Base-by-base conservation (phyloP, 2,888 invertebrate genomes). In the Drosophila greeni region DNA sequence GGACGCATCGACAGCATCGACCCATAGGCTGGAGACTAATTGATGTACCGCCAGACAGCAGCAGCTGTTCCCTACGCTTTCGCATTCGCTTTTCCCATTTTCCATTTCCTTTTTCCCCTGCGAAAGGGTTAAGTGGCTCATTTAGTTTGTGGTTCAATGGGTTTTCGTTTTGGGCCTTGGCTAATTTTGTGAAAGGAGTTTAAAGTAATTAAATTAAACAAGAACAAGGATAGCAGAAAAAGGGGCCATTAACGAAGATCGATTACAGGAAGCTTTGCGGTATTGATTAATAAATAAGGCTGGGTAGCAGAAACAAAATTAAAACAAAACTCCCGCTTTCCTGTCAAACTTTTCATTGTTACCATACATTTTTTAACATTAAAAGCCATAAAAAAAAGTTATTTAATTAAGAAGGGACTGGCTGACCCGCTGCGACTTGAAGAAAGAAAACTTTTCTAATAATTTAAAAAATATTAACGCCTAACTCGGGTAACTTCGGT, bases 51-150 rank as follows among this genome's bases (percentile, higher is more conserved):
- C 34, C 56, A 70, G 47, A 59, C 45, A 45, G 49, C 24, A 40
- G 70, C 70, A 70, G 70, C 65, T 66, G 60, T 39, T 60, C 20
- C 39, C 16, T 1, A n/a, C n/a, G 11, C 42, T 24, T 12, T 24
- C 14, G 14, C 23, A 14, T 23, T 40, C 9, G n/a, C 24, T 16
- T 65, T 45, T 45, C 42, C 43, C 24, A 39, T 39, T 39, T 42
- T 11, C 42, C 24, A 37, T 48, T 56, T 26, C n/a, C 20, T n/a
- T n/a, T n/a, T 43, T 2, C 11, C 37, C n/a, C 4, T 9, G 20
- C 67, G 51, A 64, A 82, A 66, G 82, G 82, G 80, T 80, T 82
- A 74, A 80, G 69, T 79, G 75, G 74, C 67, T 69, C 69, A 64
- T 69, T 77, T 75, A 56, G 64, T 49, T 40, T 77, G 80, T 65